Conservation (phyloP, 2,888 invertebrate genomes). For the Eubasilissa splendida region DNA sequence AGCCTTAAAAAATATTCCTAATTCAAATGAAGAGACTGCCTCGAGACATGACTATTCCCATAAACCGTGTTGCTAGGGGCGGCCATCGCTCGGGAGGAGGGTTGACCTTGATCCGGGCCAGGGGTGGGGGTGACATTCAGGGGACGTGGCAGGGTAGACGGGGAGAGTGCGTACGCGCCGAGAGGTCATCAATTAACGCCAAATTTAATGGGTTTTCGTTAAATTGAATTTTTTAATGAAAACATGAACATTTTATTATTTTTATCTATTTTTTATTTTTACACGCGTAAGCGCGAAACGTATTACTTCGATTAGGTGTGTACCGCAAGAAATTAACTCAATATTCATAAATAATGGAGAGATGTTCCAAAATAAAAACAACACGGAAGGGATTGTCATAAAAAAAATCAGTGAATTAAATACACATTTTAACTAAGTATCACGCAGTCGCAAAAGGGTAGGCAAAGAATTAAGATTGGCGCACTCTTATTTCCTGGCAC, state of each 20-base stretch:
- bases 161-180: slow-evolving; percentile 29
- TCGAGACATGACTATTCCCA: slow-evolving; percentile 25
- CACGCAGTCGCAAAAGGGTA: too few species aligned
- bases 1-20: not conserved
- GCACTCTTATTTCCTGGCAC: too few species aligned
- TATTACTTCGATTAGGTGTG: too few species aligned
- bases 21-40: slow-evolving; percentile 14
- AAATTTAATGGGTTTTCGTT: not conserved
- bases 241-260: not conserved
- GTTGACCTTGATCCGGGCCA: slow-evolving; percentile 42
- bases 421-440: too few species aligned
- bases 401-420: too few species aligned
- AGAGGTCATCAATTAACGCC: slow-evolving; percentile 10
- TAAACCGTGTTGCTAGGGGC: slow-evolving; percentile 21
- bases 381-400: too few species aligned
- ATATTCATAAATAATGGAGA: too few species aligned
- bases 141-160: slow-evolving; percentile 11
- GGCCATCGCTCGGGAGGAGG: not conserved
- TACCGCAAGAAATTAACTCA: too few species aligned
- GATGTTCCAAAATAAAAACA: too few species aligned
- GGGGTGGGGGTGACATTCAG: slow-evolving; percentile 40
- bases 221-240: not conserved
- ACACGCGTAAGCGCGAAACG: too few species aligned
- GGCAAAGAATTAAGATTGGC: too few species aligned
- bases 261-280: not conserved